Conservation (phyloP, 2,888 invertebrate species). For the Trissoscelio sp. region DNA sequence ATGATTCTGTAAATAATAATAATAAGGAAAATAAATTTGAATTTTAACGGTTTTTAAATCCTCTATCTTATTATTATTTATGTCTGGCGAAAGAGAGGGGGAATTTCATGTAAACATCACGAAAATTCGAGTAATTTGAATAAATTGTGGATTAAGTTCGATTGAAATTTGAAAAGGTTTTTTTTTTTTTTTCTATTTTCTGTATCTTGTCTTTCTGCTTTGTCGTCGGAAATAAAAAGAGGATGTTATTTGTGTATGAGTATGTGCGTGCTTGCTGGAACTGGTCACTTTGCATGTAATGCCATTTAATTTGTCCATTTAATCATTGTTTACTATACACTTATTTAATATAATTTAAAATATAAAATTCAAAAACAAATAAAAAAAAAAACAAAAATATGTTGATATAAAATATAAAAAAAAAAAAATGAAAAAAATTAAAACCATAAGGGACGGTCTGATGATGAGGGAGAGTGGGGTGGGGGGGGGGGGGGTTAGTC, state of each 20-base stretch:
- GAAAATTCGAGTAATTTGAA: too few relatives aligned
- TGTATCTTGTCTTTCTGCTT: neutral
- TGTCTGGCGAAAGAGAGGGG: neutral
- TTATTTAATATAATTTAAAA: neutral
- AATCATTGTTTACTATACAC: constrained; percentile 14
- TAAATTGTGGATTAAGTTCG: too few relatives aligned
- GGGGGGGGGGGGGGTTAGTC: neutral
- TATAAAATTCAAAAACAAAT: too few relatives aligned
- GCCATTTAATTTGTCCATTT: constrained; percentile 24
- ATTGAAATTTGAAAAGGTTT: too few relatives aligned
- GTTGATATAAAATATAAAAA: too few relatives aligned
- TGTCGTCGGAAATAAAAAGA: neutral
- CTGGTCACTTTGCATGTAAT: constrained; percentile 22
- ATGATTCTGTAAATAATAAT: too few relatives aligned
- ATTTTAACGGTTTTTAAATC: too few relatives aligned
- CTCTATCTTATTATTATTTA: neutral
- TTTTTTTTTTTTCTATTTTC: neutral
- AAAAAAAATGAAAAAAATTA: neutral
- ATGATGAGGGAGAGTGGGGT: neutral
- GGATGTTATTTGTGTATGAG: neutral
- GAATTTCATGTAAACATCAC: constrained; percentile 16
- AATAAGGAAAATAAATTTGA: too few relatives aligned
- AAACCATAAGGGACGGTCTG: neutral
- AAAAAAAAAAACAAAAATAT: too few relatives aligned
- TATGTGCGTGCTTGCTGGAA: neutral